A percentile compares a stretch with the other conserved stretches of the same genome.
Conservation (phyloP, 2,797 vertebrate species). For the Enteromius thamalakanensis region DNA sequence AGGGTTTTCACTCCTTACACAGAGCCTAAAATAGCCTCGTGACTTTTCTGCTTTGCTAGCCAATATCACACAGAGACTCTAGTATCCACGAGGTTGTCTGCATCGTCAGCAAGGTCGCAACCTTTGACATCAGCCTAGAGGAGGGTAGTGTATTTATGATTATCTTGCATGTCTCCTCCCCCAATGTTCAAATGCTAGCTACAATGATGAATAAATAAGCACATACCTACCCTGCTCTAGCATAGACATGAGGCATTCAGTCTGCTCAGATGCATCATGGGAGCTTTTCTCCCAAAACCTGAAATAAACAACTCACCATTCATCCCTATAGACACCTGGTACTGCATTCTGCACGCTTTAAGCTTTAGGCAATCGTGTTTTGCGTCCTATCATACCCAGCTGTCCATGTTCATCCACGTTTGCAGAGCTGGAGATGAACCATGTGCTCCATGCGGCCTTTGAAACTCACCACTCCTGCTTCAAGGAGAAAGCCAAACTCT, state of each 20-base stretch:
- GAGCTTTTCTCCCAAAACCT: slow-evolving; percentile 7
- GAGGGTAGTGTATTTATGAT: slow-evolving; percentile 65
- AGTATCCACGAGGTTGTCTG: slow-evolving; percentile 27
- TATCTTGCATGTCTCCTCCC: slow-evolving; percentile 41
- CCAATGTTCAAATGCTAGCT: slow-evolving; percentile 60
- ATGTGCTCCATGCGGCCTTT: slow-evolving; percentile 64
- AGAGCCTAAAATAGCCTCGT: slow-evolving; percentile 27
- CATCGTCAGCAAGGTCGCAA: slow-evolving; percentile 49
- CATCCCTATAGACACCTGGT: slow-evolving; percentile 15
- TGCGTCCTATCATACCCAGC: slow-evolving; percentile 60
- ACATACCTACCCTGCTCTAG: slow-evolving; percentile 59
- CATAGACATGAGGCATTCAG: slow-evolving; percentile 16
- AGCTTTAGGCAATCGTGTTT: slow-evolving; percentile 45
- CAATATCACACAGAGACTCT: slow-evolving; percentile 30
- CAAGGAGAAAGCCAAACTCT: slow-evolving; percentile 62
- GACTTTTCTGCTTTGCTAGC: slow-evolving; percentile 22
- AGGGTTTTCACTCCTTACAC: background rate
- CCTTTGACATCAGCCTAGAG: slow-evolving; percentile 68
- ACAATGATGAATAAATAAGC: slow-evolving; percentile 68
- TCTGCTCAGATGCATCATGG: background rate
- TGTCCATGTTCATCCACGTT: slow-evolving; percentile 69
- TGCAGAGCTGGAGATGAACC: slow-evolving; percentile 68
- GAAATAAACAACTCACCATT: slow-evolving; percentile 8
- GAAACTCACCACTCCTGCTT: slow-evolving; percentile 59
- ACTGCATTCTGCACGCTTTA: slow-evolving; percentile 44